Conservation (phyloP, 2,797 vertebrate species). For the Amphiprion clarkii region DNA sequence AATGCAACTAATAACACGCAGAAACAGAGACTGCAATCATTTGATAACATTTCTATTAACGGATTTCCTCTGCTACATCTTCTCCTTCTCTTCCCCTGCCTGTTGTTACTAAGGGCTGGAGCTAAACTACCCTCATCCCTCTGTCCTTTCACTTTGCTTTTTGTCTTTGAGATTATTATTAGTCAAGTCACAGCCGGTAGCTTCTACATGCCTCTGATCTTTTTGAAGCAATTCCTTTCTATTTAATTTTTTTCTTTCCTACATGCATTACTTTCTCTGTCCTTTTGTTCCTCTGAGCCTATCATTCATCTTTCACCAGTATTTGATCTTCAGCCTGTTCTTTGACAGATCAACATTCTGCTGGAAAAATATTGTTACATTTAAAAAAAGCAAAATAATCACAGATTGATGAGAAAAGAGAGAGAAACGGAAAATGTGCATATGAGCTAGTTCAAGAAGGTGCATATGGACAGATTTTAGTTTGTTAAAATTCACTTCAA, state of each 20-base stretch:
- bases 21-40: constrained; percentile 26
- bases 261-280: constrained; percentile 27
- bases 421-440: no score
- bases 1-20: constrained; percentile 27
- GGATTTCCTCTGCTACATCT: constrained; percentile 16
- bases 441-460: neutral
- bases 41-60: constrained; percentile 54
- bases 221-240: constrained; percentile 47
- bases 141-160: constrained; percentile 40
- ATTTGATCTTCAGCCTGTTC: constrained; percentile 38
- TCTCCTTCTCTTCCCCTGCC: constrained; percentile 23
- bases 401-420: no score
- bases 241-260: constrained; percentile 1
- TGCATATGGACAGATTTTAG: neutral
- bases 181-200: constrained; percentile 60
- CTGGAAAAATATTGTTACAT: neutral
- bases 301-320: constrained; percentile 22
- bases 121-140: constrained; percentile 37
- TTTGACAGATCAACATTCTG: constrained; percentile 7
- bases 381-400: no score
- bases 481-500: constrained; percentile 2
- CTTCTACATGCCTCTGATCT: constrained; percentile 68
- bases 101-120: constrained; percentile 50
- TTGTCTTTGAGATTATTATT: constrained; percentile 61
- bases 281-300: constrained; percentile 34